Conservation (phyloP, 64 coral and sea anemone species). For the Platygyra sinensis region DNA sequence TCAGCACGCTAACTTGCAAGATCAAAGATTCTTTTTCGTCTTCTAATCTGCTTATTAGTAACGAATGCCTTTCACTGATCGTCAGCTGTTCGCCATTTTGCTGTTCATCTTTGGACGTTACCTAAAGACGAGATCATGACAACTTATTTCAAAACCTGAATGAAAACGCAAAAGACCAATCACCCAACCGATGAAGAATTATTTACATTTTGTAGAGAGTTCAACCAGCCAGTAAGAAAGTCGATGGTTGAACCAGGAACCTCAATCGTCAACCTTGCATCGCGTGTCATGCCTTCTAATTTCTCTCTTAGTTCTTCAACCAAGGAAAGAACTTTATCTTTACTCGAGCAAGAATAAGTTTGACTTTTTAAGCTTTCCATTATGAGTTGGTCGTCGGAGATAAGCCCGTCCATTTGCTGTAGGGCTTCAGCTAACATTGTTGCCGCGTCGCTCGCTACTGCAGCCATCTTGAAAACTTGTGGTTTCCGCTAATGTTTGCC, state of each 20-base stretch:
- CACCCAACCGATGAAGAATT: neutral
- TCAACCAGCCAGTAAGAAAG: constrained; percentile 76
- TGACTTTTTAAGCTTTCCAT: constrained; percentile 80
- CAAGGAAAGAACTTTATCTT: constrained; percentile 64
- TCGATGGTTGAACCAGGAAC: constrained; percentile 58
- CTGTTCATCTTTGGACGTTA: neutral
- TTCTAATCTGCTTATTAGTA: constrained; percentile 73
- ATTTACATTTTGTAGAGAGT: constrained; percentile 42
- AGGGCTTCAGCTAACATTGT: constrained; percentile 92
- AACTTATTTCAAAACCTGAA: neutral
- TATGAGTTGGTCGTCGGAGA: constrained; percentile 87
- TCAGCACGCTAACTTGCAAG: constrained; percentile 92
- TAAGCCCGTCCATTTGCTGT: constrained; percentile 92
- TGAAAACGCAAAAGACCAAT: neutral
- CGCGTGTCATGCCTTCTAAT: constrained; percentile 34
- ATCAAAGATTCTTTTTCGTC: constrained; percentile 90
- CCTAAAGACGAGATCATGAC: neutral
- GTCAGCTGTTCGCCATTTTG: neutral
- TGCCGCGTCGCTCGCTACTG: constrained; percentile 82
- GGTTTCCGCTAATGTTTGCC: neutral
- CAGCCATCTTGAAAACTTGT: constrained; percentile 79
- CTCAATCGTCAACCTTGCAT: constrained; percentile 39
- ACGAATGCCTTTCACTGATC: constrained; percentile 57
- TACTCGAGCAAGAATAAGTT: constrained; percentile 24
- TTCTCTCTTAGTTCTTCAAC: constrained; percentile 66